phyloP scores from a whole-genome alignment of 2,113 vertebrate species.

The Syrmaticus mikado region DNA sequence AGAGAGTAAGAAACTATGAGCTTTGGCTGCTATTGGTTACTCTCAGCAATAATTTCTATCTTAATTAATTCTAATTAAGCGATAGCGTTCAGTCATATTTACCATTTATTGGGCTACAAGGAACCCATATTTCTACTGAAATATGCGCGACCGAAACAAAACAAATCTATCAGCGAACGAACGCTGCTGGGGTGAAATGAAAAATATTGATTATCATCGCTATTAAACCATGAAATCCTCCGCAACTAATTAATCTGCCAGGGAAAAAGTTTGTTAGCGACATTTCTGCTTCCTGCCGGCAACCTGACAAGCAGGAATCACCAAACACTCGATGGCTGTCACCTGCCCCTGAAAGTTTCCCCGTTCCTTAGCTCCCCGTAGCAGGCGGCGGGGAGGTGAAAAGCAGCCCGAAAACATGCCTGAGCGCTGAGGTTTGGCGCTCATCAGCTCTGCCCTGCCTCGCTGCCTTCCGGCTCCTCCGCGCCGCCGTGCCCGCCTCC shows the following conservation, averaged over 20 bases:
- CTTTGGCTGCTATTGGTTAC: neutral
- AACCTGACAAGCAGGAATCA: conserved; percentile 31
- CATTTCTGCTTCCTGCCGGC: conserved; percentile 61
- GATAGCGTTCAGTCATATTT: neutral
- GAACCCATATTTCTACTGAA: conserved; percentile 37
- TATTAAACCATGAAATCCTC: conserved; percentile 69
- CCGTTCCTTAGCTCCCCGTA: neutral
- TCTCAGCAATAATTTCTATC: neutral
- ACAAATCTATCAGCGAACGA: conserved; percentile 66
- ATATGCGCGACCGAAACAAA: conserved; percentile 52
- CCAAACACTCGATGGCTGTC: neutral
- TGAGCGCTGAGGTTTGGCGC: neutral
- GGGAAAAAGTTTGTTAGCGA: conserved; percentile 71
- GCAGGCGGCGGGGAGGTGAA: neutral
- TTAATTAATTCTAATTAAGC: conserved; percentile 11
- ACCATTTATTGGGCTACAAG: neutral
- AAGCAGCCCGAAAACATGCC: neutral
- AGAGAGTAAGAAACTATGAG: neutral
- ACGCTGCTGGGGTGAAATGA: conserved; percentile 66
- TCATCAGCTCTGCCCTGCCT: neutral
- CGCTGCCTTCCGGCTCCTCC: neutral
- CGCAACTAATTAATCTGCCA: conserved; percentile 74
- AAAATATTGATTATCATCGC: conserved; percentile 74
- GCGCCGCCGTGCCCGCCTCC: neutral
- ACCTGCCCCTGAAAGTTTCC: neutral